Percentiles rank a stretch among this genome's conserved stretches.
Conservation (phyloP, 2,888 invertebrate genomes). For the Drosophila quinaria region DNA sequence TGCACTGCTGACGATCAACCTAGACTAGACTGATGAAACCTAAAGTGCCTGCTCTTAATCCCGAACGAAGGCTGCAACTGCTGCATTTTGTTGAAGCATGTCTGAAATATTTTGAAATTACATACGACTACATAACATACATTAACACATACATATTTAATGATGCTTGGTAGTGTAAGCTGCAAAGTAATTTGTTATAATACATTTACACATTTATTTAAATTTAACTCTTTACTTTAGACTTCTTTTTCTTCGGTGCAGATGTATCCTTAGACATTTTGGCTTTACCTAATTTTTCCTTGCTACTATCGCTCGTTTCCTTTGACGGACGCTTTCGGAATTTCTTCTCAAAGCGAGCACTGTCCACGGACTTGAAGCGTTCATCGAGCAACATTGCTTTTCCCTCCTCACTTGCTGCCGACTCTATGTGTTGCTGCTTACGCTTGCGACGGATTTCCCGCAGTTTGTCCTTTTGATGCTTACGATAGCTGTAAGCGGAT, state of each 20-base stretch:
- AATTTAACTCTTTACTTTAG: constrained; percentile 22
- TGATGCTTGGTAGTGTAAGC: constrained; percentile 68
- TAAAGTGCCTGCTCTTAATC: constrained; percentile 50
- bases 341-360: constrained; percentile 76
- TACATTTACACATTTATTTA: constrained; percentile 27
- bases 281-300: constrained; percentile 14
- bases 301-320: neutral
- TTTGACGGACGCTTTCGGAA: constrained; percentile 39
- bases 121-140: constrained; percentile 42
- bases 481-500: constrained; percentile 74
- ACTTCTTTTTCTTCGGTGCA: constrained; percentile 18
- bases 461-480: constrained; percentile 83
- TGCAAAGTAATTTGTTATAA: constrained; percentile 65
- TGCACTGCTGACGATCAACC: constrained; percentile 91
- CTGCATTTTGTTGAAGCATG: constrained; percentile 50
- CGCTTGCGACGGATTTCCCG: constrained; percentile 80
- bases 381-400: constrained; percentile 78
- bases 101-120: constrained; percentile 57
- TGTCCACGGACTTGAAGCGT: constrained; percentile 82
- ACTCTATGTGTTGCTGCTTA: constrained; percentile 68
- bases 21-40: constrained; percentile 83
- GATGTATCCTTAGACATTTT: constrained; percentile 17
- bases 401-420: constrained; percentile 48
- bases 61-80: constrained; percentile 31
- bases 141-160: constrained; percentile 63